Evolutionary conservation across 2,113 vertebrate genomes (phyloP).

Genomic region (Clupea harengus): DNA sequence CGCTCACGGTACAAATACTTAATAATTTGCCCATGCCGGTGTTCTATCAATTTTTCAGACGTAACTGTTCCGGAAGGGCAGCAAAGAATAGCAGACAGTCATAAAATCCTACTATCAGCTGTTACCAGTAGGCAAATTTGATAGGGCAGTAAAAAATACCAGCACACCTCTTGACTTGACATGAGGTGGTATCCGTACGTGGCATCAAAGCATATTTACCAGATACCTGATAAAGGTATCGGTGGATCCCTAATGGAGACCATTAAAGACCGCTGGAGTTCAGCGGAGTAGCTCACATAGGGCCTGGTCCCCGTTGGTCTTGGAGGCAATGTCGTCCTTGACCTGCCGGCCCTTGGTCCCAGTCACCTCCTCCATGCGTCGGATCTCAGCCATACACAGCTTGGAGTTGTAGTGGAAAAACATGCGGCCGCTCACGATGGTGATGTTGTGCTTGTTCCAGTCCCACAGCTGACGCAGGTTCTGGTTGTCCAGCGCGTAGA

Average conservation of each 20-base stretch:
- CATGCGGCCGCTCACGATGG: constrained; percentile 81
- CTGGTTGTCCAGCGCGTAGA: constrained; percentile 95
- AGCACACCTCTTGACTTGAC: too few relatives aligned
- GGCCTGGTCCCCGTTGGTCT: constrained; percentile 95
- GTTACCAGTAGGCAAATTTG: too few relatives aligned
- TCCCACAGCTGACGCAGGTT: constrained; percentile 96
- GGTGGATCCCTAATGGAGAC: not conserved
- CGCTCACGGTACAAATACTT: too few relatives aligned
- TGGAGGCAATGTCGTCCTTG: constrained; percentile 85
- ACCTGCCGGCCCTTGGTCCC: constrained; percentile 79
- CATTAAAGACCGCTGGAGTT: not conserved
- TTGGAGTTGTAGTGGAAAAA: constrained; percentile 96
- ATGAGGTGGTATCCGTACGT: too few relatives aligned
- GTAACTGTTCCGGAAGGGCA: too few relatives aligned
- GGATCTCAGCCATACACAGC: constrained; percentile 90
- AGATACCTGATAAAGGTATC: too few relatives aligned
- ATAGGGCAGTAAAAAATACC: too few relatives aligned
- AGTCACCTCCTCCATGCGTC: constrained; percentile 86
- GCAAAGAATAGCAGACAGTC: too few relatives aligned
- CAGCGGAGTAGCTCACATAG: constrained; percentile 78
- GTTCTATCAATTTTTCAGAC: too few relatives aligned
- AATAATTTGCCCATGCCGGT: too few relatives aligned
- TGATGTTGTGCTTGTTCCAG: constrained; percentile 95
- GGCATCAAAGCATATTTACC: too few relatives aligned
- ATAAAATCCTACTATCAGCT: too few relatives aligned